Percentiles rank a stretch among this genome's conserved stretches.
Conservation (phyloP, 2,888 invertebrate genomes). For the Uropetala carovei region DNA sequence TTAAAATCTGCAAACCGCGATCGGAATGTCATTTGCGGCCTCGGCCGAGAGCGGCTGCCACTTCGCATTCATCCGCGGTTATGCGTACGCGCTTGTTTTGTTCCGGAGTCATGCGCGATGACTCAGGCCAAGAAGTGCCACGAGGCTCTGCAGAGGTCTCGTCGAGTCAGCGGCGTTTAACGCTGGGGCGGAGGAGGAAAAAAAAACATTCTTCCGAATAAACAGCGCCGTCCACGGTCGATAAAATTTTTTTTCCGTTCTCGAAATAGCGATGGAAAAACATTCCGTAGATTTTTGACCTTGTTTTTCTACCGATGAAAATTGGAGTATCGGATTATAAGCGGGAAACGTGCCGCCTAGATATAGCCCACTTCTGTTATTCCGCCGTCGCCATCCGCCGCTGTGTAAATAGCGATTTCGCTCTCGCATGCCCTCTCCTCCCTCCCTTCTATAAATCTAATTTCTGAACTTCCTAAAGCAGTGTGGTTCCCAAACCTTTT, state of each 20-base stretch:
- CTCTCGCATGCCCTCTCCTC: not conserved
- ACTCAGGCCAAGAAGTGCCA: not conserved
- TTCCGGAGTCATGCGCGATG: not conserved
- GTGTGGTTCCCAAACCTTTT: no score
- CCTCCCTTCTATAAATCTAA: not conserved
- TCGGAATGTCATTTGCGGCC: no score
- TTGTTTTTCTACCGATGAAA: not conserved
- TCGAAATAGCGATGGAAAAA: not conserved
- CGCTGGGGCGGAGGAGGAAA: no score
- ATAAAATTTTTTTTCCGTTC: not conserved
- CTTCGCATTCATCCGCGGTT: not conserved
- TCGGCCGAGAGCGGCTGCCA: not conserved
- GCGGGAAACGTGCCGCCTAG: not conserved
- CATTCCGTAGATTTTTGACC: slow-evolving; percentile 10
- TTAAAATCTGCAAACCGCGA: no score
- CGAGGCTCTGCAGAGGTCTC: no score
- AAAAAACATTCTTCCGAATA: no score
- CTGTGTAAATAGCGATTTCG: slow-evolving; percentile 3
- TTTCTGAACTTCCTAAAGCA: not conserved
- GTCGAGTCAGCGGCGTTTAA: no score
- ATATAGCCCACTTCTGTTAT: not conserved
- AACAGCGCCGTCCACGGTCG: no score
- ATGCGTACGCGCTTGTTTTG: not conserved
- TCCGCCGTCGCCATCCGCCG: not conserved
- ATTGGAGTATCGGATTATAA: not conserved